Evolutionary conservation across 2,888 invertebrate species (phyloP).

Genomic region (Eristalis intricaria): DNA sequence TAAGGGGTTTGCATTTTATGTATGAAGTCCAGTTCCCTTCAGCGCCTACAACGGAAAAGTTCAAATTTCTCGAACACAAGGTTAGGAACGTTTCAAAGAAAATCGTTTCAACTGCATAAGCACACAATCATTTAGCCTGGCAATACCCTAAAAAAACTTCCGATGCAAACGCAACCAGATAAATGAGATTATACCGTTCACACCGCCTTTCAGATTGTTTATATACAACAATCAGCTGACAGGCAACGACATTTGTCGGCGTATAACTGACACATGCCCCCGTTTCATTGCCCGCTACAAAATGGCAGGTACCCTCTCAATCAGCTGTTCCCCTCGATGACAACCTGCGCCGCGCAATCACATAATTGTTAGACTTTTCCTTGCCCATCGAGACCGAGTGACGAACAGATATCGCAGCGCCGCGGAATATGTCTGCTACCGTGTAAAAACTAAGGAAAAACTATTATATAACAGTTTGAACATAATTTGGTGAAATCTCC

Average conservation of each 20-base stretch:
- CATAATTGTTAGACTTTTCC: slow-evolving; percentile 15
- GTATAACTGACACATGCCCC: slow-evolving; percentile 13
- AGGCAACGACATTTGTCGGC: slow-evolving; percentile 11
- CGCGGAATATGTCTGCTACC: slow-evolving; percentile 46
- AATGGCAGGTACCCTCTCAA: slow-evolving; percentile 27
- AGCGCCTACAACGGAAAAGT: no score
- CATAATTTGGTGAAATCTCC: not conserved
- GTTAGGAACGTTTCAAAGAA: no score
- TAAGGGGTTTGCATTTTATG: no score
- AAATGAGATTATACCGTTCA: not conserved
- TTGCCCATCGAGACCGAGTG: slow-evolving; percentile 4
- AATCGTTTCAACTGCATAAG: no score
- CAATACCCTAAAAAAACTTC: not conserved
- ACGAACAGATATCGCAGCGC: slow-evolving; percentile 55
- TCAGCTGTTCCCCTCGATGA: slow-evolving; percentile 44
- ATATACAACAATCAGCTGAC: slow-evolving; percentile 29
- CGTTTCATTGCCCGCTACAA: not conserved
- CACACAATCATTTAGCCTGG: not conserved
- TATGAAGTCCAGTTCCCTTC: no score
- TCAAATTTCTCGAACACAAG: no score
- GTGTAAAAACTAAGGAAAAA: slow-evolving; percentile 29
- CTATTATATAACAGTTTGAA: slow-evolving; percentile 50
- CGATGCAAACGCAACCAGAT: slow-evolving; percentile 3
- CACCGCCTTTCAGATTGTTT: slow-evolving; percentile 22
- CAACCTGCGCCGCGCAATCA: slow-evolving; percentile 52